These are phyloP conservation scores for Triplophysa siluroides DNA, from an alignment of 2,113 vertebrate genomes.

Conservation along the genomic window DNA sequence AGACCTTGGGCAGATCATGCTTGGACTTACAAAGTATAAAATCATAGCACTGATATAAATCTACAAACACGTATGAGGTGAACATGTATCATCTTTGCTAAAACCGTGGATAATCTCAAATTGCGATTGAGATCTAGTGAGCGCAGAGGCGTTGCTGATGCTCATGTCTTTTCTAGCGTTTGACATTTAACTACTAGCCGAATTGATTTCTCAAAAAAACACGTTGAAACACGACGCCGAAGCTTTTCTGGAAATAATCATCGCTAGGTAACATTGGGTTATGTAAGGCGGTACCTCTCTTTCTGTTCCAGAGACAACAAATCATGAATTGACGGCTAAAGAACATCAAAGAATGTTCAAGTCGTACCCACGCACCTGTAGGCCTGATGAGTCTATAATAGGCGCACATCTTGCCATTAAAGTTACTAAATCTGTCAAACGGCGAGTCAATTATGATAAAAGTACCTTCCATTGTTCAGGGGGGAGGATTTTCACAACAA, in stretches of 20 bases:
- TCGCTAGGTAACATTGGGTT: slow-evolving; percentile 7
- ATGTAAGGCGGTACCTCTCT: neutral
- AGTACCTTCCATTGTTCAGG: slow-evolving; percentile 93
- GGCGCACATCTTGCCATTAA: neutral
- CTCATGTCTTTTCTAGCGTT: neutral
- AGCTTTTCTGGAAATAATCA: slow-evolving; percentile 17
- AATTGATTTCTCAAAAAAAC: neutral
- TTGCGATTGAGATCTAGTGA: neutral
- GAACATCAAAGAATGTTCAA: neutral
- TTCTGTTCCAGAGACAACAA: slow-evolving; percentile 18
- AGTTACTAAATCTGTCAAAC: neutral
- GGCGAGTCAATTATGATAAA: neutral
- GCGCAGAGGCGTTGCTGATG: neutral
- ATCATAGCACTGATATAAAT: too few species aligned
- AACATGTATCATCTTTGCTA: too few species aligned
- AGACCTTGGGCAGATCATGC: too few species aligned
- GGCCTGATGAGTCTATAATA: neutral
- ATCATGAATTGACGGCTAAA: neutral
- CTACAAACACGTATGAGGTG: too few species aligned
- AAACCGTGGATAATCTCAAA: neutral
- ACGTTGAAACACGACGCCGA: slow-evolving; percentile 16
- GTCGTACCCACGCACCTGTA: neutral
- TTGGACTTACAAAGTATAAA: too few species aligned
- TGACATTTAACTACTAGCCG: neutral
- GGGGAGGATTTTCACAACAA: slow-evolving; percentile 87